Evolutionary conservation across 2,888 invertebrate species (phyloP).

Genomic region (Rhagonycha lutea): DNA sequence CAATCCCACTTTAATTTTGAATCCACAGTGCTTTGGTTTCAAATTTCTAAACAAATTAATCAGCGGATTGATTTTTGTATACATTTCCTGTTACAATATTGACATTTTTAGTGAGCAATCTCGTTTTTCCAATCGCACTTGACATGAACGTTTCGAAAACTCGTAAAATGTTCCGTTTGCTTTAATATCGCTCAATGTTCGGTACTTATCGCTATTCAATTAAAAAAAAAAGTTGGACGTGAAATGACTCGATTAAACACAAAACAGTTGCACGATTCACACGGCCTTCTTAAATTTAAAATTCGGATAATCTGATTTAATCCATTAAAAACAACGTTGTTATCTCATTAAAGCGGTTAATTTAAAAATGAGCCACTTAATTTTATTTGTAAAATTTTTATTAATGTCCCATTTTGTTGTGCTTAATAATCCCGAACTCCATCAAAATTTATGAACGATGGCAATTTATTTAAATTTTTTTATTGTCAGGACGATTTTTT

Average conservation of each 20-base stretch:
- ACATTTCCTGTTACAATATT: conserved; percentile 11
- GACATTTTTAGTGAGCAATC: background rate
- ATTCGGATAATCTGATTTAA: background rate
- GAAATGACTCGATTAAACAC: background rate
- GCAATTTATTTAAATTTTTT: background rate
- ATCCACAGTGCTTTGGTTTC: background rate
- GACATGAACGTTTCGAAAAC: background rate
- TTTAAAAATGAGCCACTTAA: background rate
- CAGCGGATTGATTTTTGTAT: conserved; percentile 19
- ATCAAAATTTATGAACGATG: background rate
- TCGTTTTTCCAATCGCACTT: background rate
- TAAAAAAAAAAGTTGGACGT: background rate
- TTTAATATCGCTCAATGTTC: background rate
- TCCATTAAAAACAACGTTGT: background rate
- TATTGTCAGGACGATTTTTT: background rate
- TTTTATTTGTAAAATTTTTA: background rate
- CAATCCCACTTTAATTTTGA: background rate
- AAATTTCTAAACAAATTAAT: conserved; percentile 14
- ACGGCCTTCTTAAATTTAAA: background rate
- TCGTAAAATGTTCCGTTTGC: background rate
- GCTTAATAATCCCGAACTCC: background rate
- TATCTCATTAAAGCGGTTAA: background rate
- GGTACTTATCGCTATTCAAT: background rate
- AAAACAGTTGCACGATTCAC: no score
- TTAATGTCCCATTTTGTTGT: background rate